phyloP scores from a whole-genome alignment of 2,797 vertebrate species.

The Neopelma chrysocephalum region DNA sequence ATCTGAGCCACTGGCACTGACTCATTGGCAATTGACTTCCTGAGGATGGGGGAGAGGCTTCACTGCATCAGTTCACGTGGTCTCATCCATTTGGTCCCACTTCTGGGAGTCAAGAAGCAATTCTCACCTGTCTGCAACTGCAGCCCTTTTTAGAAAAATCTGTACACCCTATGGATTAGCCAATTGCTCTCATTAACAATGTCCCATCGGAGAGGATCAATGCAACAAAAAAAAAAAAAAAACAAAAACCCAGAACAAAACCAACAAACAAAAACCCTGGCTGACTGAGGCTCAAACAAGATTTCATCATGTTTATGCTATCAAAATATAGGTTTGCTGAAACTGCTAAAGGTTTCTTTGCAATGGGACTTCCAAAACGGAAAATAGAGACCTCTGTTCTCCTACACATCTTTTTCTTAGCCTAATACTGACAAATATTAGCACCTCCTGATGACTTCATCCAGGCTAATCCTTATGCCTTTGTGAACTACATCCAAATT shows the following conservation, averaged over 20 bases:
- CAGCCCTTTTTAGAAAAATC: slow-evolving; percentile 4
- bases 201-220: background rate
- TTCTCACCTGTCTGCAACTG: background rate
- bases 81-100: background rate
- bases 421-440: background rate
- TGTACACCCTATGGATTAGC: background rate
- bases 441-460: background rate
- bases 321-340: background rate
- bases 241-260: background rate
- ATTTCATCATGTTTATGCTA: background rate
- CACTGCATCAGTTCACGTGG: accelerated
- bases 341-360: background rate
- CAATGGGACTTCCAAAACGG: background rate
- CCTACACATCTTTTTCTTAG: background rate
- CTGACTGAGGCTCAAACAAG: background rate
- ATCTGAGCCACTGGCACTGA: background rate
- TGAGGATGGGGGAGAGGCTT: background rate
- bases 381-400: background rate
- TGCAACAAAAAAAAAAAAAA: background rate
- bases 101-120: background rate
- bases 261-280: background rate
- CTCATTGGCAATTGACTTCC: background rate
- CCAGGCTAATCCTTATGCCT: background rate
- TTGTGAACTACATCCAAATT: background rate
- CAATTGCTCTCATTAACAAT: background rate